Evolutionary conservation across 2,113 vertebrate species (phyloP), one percentile per base, ranked within the genome.

Genomic region (Heterotilapia buettikoferi): DNA sequence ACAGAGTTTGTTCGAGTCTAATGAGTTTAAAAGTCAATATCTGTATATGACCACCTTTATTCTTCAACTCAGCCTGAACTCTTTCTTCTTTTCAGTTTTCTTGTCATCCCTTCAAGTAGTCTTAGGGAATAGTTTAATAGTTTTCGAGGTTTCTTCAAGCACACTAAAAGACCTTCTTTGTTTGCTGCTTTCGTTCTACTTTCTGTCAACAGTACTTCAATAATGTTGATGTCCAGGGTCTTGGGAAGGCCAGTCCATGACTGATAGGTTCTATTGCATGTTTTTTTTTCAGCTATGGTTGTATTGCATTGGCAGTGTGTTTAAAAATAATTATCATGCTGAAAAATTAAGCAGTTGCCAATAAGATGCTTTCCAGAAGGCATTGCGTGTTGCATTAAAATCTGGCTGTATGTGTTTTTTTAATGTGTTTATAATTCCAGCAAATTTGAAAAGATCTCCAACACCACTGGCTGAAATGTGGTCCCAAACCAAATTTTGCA

Each of bases 151-250:
- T 56, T 56, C 53, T 56, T 56, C 53, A 56, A 56, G 21, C 6
- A 56, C 53, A 56, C 53, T 56, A 56, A 56, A 7, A 24, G 0
- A 0, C 1, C 21, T 54, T 24, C n/a, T 24, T 54, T 54, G n/a
- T 56, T 56, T 56, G 11, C 6, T 0, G 10, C 1, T 56, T 56
- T 56, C 0, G 6, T 21, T 54, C 10, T 56, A 12, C 3, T 56
- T 11, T 3, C 53, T 56, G 11, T 13, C 53, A 56, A 57, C 54
- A 57, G 4, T 38, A 38, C 19, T 68, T 68, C 33, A 38, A 2
- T 38, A 13, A 38, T 7, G 3, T 21, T n/a, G 61, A 68, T 36
- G 61, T 38, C 0, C 19, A 21, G 63, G n/a, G 19, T 68, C 7
- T 68, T 66, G 33, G 1, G 1, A 1, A 68, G 63, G 36, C n/a